Evolutionary conservation across 2,797 vertebrate species (phyloP).

Genomic region (Halcyon badia): DNA sequence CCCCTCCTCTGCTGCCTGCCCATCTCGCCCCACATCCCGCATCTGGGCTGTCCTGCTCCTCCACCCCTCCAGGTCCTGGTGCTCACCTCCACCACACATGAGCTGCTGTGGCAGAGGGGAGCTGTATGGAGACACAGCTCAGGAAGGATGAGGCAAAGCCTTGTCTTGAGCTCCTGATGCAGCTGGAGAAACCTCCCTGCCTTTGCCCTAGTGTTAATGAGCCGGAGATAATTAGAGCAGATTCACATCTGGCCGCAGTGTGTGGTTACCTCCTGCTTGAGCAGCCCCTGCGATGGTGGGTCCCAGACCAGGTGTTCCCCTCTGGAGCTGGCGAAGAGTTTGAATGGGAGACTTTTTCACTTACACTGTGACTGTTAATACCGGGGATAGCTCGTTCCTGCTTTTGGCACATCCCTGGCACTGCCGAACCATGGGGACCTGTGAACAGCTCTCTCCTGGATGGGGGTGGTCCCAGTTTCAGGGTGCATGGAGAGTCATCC

Average conservation of each 20-base stretch:
- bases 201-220: background rate
- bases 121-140: fast-evolving
- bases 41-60: background rate
- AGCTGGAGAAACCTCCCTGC: background rate
- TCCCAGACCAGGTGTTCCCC: background rate
- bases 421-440: background rate
- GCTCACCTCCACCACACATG: fast-evolving
- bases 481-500: fast-evolving
- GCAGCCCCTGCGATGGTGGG: fast-evolving
- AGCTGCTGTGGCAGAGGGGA: background rate
- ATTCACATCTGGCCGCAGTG: background rate
- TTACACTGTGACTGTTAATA: background rate
- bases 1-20: background rate
- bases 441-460: background rate
- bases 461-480: fast-evolving
- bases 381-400: fast-evolving
- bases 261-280: background rate
- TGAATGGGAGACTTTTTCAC: background rate
- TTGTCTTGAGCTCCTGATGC: background rate
- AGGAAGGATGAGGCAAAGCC: background rate
- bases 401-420: background rate
- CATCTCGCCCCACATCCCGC: fast-evolving
- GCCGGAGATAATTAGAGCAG: background rate
- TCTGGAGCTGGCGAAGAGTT: background rate
- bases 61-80: background rate